Evolutionary conservation across 1,140 invertebrate genomes (phyloP), one percentile per base, ranked within the genome.

Genomic region (Cepaea nemoralis): DNA sequence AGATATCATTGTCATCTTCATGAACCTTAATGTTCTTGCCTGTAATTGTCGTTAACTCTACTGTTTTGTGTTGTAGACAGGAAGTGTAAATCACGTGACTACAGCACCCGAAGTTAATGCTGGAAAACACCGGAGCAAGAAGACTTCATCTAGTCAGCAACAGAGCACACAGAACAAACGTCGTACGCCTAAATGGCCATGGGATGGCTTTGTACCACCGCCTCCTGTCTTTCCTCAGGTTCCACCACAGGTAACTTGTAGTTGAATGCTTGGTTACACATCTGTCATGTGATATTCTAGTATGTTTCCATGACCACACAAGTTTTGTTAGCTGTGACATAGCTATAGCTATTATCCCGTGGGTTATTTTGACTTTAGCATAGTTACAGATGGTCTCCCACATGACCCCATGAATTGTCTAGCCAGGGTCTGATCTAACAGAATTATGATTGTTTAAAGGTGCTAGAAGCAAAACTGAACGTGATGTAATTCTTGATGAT

Each of bases 121-220:
- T 6, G 71, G 42, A n/a, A 48, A 27, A 33, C 71, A 74, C 37
- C 48, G 40, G 42, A 74, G 19, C 5, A 74, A 74, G 31, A 74
- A 48, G 24, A 5, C 69, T 40, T 39, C 71, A 48, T 74, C 40
- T 33, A 74, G 40, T 74, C 42, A 74, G 27, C 71, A 74, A 12
- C 59, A 63, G 27, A 37, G 12, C 10, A n/a, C 37, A 42, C 71
- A 74, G 0, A n/a, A 50, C 40, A 33, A 10, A 42, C 70, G 24
- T 5, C 70, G 39, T 42, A n/a, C 71, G 16, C 71, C 71, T 6
- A 74, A 74, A 48, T 74, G 71, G 40, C 71, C 71, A 6, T 74
- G 71, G 71, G 33, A 48, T 27, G 16, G n/a, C 24, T 74, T 27
- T 33, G 22, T n/a, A 48, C 71, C 37, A 48, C 27, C n/a, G 5